Conservation (phyloP, 2,797 vertebrate species). For the Darevskia mixta region DNA sequence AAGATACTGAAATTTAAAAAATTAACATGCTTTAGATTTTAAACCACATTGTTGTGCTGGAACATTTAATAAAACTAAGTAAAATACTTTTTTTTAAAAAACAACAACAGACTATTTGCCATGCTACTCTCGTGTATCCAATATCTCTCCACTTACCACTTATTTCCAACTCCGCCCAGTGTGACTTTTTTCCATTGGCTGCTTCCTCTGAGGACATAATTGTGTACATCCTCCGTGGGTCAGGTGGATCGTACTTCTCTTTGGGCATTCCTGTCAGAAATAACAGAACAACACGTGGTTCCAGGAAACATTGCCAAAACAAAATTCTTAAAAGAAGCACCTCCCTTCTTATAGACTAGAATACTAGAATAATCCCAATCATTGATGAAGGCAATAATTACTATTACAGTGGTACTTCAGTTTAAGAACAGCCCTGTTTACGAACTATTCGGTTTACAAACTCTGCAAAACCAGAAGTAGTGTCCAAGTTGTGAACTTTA, state of each 20-base stretch:
- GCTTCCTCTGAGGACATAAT: conserved; percentile 98
- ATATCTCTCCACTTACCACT: conserved; percentile 85
- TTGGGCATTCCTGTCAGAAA: conserved; percentile 95
- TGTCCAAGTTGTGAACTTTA: too few species aligned
- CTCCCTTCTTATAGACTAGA: not conserved
- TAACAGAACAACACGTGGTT: fast-evolving
- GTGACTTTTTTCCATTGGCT: conserved; percentile 97
- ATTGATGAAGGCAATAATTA: not conserved
- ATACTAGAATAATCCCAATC: not conserved
- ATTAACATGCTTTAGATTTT: not conserved
- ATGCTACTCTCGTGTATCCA: not conserved
- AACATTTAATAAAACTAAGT: not conserved
- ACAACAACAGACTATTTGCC: not conserved
- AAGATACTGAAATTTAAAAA: not conserved
- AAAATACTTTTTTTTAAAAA: not conserved
- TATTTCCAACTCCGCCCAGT: conserved; percentile 99
- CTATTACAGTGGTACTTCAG: too few species aligned
- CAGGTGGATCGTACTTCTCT: conserved; percentile 99
- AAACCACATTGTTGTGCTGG: not conserved
- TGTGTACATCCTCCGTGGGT: conserved; percentile 99
- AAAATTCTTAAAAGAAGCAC: conserved; percentile 1
- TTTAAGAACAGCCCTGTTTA: too few species aligned
- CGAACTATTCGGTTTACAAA: too few species aligned
- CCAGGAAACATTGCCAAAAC: not conserved
- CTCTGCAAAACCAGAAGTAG: too few species aligned